Evolutionary conservation across 2,113 vertebrate species (phyloP).

Genomic region (Chiloscyllium plagiosum): DNA sequence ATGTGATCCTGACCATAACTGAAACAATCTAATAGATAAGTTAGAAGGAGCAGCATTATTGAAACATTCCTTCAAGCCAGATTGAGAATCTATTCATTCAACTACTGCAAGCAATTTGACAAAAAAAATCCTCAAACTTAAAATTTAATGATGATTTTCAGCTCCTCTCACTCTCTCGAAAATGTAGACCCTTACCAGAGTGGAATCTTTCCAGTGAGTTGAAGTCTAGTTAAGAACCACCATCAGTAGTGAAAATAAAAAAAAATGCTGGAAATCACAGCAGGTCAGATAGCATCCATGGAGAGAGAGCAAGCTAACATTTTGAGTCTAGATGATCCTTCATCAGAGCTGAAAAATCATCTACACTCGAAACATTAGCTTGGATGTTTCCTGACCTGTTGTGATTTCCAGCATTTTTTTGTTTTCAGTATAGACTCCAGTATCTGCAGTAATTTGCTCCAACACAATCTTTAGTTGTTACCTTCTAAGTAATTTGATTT

Average conservation of each 20-base stretch:
- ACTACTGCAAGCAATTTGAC: neutral
- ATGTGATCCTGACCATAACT: slow-evolving; percentile 24
- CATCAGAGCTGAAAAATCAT: too few species aligned
- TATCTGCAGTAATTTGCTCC: too few species aligned
- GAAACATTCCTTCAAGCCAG: neutral
- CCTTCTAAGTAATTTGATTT: neutral
- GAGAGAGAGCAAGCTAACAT: too few species aligned
- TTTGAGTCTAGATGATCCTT: too few species aligned
- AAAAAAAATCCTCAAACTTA: slow-evolving; percentile 12
- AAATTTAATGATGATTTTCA: neutral
- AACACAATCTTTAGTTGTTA: neutral
- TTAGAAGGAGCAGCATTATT: neutral
- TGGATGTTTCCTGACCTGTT: too few species aligned
- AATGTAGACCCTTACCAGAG: neutral
- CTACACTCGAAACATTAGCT: too few species aligned
- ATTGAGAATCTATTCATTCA: neutral
- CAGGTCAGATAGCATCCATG: too few species aligned
- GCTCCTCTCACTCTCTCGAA: neutral
- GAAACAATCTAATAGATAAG: slow-evolving; percentile 31
- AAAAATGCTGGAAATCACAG: too few species aligned
- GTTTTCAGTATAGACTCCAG: too few species aligned
- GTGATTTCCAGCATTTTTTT: too few species aligned
- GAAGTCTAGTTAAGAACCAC: too few species aligned
- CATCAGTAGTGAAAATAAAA: too few species aligned
- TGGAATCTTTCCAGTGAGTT: neutral